These are phyloP conservation scores for Lepidonotus clava DNA, from an alignment of 2,888 invertebrate genomes.

Conservation along the genomic window DNA sequence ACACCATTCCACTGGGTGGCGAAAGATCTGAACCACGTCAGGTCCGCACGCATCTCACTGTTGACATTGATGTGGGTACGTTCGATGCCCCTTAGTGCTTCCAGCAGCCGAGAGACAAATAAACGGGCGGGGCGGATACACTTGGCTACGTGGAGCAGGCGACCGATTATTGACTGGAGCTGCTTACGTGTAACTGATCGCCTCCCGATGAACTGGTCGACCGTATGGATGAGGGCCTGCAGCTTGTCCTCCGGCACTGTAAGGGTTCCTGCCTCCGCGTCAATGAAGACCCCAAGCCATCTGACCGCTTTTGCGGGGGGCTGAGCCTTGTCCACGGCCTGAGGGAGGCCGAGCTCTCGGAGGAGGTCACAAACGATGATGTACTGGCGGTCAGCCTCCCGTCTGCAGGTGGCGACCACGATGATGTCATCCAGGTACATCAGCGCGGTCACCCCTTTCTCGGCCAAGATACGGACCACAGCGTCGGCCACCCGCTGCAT, in stretches of 20 bases:
- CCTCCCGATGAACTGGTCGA: not conserved
- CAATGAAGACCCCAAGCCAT: not conserved
- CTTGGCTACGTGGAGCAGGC: not conserved
- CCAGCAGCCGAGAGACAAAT: not conserved
- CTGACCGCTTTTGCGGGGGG: not conserved
- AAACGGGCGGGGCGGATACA: not conserved
- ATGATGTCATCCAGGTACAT: too few species aligned
- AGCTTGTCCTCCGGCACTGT: not conserved
- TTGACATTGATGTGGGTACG: too few species aligned
- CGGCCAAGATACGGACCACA: not conserved
- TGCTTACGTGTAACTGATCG: not conserved
- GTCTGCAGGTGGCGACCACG: not conserved
- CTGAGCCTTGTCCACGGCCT: not conserved
- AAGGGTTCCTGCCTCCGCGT: not conserved
- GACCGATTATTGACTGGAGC: not conserved
- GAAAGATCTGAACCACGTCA: too few species aligned
- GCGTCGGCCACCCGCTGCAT: not conserved
- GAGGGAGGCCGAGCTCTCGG: not conserved
- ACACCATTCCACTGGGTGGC: too few species aligned
- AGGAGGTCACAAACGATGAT: too few species aligned
- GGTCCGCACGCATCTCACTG: too few species aligned
- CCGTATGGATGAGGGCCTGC: not conserved
- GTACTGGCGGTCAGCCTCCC: too few species aligned
- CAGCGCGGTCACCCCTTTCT: too few species aligned
- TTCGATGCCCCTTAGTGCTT: too few species aligned